Conservation (phyloP, 2,113 vertebrate species). For the Hypocryptadius cinnamomeus region DNA sequence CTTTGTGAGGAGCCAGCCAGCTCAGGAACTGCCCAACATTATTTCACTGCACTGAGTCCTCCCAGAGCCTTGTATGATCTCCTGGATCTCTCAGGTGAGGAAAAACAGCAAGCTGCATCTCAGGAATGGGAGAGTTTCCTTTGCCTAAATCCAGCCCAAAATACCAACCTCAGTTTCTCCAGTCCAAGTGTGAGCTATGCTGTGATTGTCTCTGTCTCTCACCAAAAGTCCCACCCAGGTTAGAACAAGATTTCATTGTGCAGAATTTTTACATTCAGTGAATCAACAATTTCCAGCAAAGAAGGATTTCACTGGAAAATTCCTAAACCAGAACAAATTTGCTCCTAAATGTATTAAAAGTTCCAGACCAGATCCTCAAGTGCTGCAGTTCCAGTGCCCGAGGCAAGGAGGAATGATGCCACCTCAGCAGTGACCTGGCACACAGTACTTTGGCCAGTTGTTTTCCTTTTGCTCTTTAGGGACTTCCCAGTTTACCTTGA, state of each 20-base stretch:
- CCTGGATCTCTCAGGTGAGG: neutral
- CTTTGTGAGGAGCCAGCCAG: neutral
- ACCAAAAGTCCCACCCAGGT: neutral
- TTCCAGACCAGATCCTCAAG: neutral
- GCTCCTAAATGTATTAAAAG: neutral
- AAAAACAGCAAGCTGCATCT: neutral
- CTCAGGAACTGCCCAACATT: neutral
- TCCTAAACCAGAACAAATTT: neutral
- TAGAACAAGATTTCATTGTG: neutral
- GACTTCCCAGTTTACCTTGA: neutral
- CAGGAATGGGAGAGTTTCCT: neutral
- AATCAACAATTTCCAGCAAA: neutral
- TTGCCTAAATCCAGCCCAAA: neutral
- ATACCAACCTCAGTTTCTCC: neutral
- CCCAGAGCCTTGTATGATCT: neutral
- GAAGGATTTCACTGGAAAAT: neutral
- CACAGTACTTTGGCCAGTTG: neutral
- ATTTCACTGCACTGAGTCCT: neutral
- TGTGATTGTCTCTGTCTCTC: neutral
- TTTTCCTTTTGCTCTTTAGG: neutral
- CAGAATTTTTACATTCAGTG: neutral
- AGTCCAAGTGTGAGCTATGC: neutral
- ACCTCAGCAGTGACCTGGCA: neutral
- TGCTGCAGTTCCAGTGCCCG: neutral
- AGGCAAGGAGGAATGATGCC: neutral